These are phyloP conservation scores for Dendroctonus ponderosae DNA, from an alignment of 1,140 invertebrate genomes.

Conservation along the genomic window DNA sequence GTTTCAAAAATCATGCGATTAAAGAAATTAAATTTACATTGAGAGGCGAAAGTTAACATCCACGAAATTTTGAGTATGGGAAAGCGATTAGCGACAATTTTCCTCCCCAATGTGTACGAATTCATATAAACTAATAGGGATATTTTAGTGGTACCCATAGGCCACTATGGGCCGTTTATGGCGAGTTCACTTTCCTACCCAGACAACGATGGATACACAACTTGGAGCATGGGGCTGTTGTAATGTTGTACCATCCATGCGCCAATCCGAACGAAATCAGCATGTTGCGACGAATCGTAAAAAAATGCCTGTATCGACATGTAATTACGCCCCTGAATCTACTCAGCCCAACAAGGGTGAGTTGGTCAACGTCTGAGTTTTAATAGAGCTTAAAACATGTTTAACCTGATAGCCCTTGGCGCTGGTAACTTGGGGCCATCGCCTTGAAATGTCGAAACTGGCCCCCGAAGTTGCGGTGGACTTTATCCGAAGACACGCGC, in stretches of 20 bases:
- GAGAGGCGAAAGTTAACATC: too few relatives aligned
- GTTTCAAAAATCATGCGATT: too few relatives aligned
- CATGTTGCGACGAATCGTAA: slow-evolving; percentile 63
- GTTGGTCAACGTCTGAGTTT: slow-evolving; percentile 26
- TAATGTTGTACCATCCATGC: slow-evolving; percentile 88
- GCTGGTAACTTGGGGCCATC: slow-evolving; percentile 74
- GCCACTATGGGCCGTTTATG: slow-evolving; percentile 78
- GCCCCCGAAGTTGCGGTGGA: slow-evolving; percentile 56
- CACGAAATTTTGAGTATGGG: too few relatives aligned
- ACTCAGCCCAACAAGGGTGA: slow-evolving; percentile 63
- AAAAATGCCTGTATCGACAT: slow-evolving; percentile 72
- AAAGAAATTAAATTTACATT: too few relatives aligned
- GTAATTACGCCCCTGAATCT: slow-evolving; percentile 74
- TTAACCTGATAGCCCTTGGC: slow-evolving; percentile 65
- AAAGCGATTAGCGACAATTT: too few relatives aligned
- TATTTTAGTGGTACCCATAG: slow-evolving; percentile 73
- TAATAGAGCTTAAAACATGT: neutral
- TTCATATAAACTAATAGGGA: neutral
- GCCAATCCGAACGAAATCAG: slow-evolving; percentile 67
- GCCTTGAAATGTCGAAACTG: slow-evolving; percentile 70
- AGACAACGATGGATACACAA: slow-evolving; percentile 82
- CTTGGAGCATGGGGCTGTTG: slow-evolving; percentile 82
- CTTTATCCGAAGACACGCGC: slow-evolving; percentile 68
- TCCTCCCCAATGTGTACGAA: too few relatives aligned
- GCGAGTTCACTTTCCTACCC: slow-evolving; percentile 80